phyloP scores from a whole-genome alignment of 2,797 vertebrate species.

The Ambastaia sidthimunki region DNA sequence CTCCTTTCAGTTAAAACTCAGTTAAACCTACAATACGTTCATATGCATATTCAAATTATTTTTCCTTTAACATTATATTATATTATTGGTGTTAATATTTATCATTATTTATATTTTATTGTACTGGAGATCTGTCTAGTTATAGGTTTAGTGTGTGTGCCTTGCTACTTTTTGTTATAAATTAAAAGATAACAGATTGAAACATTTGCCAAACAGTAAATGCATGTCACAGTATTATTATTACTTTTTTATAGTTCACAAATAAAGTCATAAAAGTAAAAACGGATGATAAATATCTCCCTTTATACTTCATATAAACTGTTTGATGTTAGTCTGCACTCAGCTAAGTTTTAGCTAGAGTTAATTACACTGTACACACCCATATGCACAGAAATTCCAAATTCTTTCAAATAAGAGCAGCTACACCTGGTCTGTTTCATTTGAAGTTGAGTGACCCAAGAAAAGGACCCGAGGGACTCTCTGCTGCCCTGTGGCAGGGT shows the following conservation, averaged over 20 bases:
- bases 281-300: background rate
- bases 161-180: no score
- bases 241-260: background rate
- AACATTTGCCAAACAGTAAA: no score
- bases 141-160: no score
- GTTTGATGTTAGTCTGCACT: background rate
- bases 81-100: background rate
- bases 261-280: background rate
- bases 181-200: no score
- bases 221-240: no score
- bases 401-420: background rate
- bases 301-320: background rate
- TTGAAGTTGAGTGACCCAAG: background rate
- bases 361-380: background rate
- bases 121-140: no score
- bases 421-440: slow-evolving; percentile 13
- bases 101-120: no score
- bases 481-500: slow-evolving; percentile 18
- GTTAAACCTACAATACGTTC: background rate
- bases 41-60: background rate
- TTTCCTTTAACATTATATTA: background rate
- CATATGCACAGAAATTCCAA: background rate
- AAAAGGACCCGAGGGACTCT: slow-evolving; percentile 16
- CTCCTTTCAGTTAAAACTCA: background rate
- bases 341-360: background rate